A percentile compares a stretch with the other conserved stretches of the same genome.
Conservation (phyloP, 2,888 invertebrate genomes). For the Tenthredo distinguenda region DNA sequence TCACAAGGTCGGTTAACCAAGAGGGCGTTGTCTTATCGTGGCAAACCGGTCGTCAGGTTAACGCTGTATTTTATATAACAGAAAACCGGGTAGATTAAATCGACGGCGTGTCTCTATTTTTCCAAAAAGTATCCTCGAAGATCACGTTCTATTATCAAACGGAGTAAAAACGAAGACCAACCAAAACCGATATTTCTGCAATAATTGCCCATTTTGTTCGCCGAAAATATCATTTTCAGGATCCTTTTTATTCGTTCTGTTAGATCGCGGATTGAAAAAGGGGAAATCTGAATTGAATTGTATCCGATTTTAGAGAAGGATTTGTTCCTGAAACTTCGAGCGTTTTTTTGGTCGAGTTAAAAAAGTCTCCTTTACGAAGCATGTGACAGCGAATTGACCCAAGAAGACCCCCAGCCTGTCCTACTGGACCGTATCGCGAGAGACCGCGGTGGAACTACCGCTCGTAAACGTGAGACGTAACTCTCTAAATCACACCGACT, state of each 20-base stretch:
- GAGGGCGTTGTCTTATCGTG: conserved; percentile 30
- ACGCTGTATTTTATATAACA: conserved; percentile 15
- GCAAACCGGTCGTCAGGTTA: conserved; percentile 22
- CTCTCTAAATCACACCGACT: conserved; percentile 48
- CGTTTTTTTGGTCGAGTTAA: not conserved
- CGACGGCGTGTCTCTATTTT: conserved; percentile 4
- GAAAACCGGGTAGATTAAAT: not conserved
- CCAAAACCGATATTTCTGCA: not conserved
- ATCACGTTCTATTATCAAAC: not conserved
- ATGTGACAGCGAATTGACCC: conserved; percentile 24
- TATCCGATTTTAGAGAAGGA: not conserved
- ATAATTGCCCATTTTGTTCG: no score
- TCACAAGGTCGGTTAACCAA: conserved; percentile 35
- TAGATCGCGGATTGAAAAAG: not conserved
- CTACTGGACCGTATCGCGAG: not conserved
- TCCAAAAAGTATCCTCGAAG: not conserved
- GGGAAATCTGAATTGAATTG: not conserved
- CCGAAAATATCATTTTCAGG: conserved; percentile 40
- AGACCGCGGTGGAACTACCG: conserved; percentile 28
- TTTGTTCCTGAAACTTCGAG: not conserved
- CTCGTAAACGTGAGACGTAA: conserved; percentile 50
- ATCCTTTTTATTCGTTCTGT: not conserved
- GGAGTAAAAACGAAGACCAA: not conserved
- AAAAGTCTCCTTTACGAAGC: not conserved
- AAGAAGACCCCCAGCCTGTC: not conserved